Base-by-base conservation (phyloP, 53 echinoderm and acorn worm genomes). In the Apostichopus leukothele region DNA sequence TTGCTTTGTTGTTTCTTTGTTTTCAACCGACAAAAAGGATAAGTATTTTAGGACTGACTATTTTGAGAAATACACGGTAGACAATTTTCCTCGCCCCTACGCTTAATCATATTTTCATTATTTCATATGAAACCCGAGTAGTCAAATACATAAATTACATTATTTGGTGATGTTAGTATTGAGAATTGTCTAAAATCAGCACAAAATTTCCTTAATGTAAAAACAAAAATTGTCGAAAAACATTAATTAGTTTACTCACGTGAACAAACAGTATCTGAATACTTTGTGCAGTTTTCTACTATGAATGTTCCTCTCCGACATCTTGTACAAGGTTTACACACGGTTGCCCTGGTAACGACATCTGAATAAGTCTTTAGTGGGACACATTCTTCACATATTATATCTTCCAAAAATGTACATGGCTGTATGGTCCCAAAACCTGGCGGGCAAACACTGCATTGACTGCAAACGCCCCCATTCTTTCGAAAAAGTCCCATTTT, bases 381-480 rank as follows among this genome's bases (percentile, higher is more conserved):
- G 6, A 87, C 75, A 66, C 98, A 97, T 14, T 22, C 23, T 20
- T 90, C 86, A 83, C 98, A 95, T 59, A 52, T 23, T 7, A 95
- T 91, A 78, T 95, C 94, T 51, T 88, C 89, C 5, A 53, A 71
- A 22, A 94, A 74, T 7, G 92, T 88, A 86, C 98, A 97, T 5
- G 89, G 83, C 14, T 91, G 90, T 12, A 87, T 67, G 5, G 93
- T 94, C n/a, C 98, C 98, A 54, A 89, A 97, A n/a, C 98, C 98
- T 12, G 95, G 93, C 14, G 94, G 94, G 27, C 98, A 97, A 10
- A 94, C 90, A 81, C 92, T 92, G 39, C 98, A 97, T 88, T 97
- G 98, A 39, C 98, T 94, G 75, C 95, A 97, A 0, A 20, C 74
- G 54, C 88, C 74, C 7, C 74, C 74, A 52, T 19, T 14, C 26